A percentile compares a stretch with the other conserved stretches of the same genome.
Conservation (phyloP, 1,140 invertebrate species). For the Zophobas atratus region DNA sequence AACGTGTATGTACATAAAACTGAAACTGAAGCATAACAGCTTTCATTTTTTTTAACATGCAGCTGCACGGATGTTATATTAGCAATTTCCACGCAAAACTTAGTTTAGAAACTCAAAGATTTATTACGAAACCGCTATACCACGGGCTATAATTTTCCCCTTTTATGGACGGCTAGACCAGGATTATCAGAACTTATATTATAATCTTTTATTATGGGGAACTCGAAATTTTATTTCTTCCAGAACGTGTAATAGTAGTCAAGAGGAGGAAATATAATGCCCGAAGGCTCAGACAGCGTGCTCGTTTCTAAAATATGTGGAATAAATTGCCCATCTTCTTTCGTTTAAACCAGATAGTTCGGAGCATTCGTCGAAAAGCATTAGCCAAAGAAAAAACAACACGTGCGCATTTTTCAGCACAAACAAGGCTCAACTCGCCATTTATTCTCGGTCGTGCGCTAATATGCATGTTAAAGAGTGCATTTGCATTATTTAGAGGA, state of each 20-base stretch:
- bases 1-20: too few species aligned
- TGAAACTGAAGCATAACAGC: too few species aligned
- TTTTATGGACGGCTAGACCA: slow-evolving; percentile 18
- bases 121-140: background rate
- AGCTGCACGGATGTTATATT: background rate
- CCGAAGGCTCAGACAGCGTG: slow-evolving; percentile 24
- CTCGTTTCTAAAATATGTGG: slow-evolving; percentile 35
- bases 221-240: slow-evolving; percentile 26
- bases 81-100: background rate
- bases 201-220: slow-evolving; percentile 27
- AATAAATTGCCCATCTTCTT: slow-evolving; percentile 42
- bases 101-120: background rate
- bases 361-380: background rate
- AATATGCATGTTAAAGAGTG: slow-evolving; percentile 52
- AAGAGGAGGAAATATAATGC: slow-evolving; percentile 27
- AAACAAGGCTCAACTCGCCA: slow-evolving; percentile 15
- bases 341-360: slow-evolving; percentile 18
- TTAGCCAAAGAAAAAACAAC: slow-evolving; percentile 3
- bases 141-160: slow-evolving; percentile 18
- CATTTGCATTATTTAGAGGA: slow-evolving; percentile 48
- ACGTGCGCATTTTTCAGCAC: slow-evolving; percentile 4
- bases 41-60: too few species aligned
- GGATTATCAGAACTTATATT: slow-evolving; percentile 34
- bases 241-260: slow-evolving; percentile 41
- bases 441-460: slow-evolving; percentile 17